A percentile compares a stretch with the other conserved stretches of the same genome.
phyloP scores from a whole-genome alignment of 1,140 invertebrate species.

The Pseudoatta argentina region DNA sequence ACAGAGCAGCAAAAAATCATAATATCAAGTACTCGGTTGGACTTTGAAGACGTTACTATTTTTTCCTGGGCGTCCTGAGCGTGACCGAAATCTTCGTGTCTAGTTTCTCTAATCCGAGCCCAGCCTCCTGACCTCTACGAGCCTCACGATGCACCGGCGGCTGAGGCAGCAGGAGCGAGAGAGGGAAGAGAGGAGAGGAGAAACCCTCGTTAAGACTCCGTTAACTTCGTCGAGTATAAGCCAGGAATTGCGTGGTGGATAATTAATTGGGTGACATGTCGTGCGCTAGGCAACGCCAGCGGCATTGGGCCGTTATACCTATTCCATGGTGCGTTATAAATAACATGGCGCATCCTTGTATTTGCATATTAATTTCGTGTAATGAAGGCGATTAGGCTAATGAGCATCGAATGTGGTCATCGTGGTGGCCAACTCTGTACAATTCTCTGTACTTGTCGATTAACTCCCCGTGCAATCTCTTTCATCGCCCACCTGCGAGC shows the following conservation, averaged over 20 bases:
- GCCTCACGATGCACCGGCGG: constrained; percentile 14
- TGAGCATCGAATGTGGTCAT: constrained; percentile 76
- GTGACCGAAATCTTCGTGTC: constrained; percentile 59
- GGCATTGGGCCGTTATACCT: constrained; percentile 73
- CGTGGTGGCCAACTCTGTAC: constrained; percentile 64
- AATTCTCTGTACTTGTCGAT: constrained; percentile 59
- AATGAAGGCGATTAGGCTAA: constrained; percentile 83
- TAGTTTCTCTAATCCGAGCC: constrained; percentile 37
- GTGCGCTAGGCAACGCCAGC: constrained; percentile 64
- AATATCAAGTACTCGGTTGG: constrained; percentile 24
- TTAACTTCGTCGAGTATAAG: constrained; percentile 63
- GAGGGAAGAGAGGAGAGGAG: background rate
- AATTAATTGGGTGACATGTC: constrained; percentile 82
- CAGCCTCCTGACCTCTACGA: constrained; percentile 18
- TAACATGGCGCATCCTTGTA: constrained; percentile 78
- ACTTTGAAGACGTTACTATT: constrained; percentile 40
- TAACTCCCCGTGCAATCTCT: constrained; percentile 13
- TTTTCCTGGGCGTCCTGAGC: constrained; percentile 17
- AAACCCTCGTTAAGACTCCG: constrained; percentile 70
- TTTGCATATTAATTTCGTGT: constrained; percentile 84
- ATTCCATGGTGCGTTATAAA: constrained; percentile 76
- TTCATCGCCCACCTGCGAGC: constrained; percentile 3
- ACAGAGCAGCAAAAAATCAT: background rate
- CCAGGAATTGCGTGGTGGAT: constrained; percentile 72
- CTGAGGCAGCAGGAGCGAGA: constrained; percentile 4